Base-by-base conservation (phyloP, 2,888 invertebrate genomes). In the Geophilus truncorum region DNA sequence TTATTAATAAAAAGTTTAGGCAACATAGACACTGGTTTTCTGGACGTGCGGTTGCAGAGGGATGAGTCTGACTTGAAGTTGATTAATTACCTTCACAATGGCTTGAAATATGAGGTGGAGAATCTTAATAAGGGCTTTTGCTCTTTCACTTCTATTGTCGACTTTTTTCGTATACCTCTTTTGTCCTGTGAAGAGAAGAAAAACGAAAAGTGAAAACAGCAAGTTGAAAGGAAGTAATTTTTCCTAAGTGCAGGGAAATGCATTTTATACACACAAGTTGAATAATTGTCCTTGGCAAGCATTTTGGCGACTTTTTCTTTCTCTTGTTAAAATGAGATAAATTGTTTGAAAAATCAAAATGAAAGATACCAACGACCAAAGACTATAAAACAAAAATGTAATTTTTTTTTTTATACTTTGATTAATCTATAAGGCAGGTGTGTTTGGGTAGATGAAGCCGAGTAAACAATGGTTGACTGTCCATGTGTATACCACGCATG, bases 11-110 rank as follows among this genome's bases (percentile, higher is more conserved):
- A 28, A 70, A 70, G 25, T 70, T 25, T 70, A 70, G 51, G 51
- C 7, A 70, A 25, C 70, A n/a, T 70, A 70, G 70, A 28, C 70
- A 70, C 70, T 28, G 28, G 57, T 70, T 70, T 70, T 25, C 70
- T 70, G 70, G 28, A 23, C n/a, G 70, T 70, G 70, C 70, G 28
- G 70, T 70, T 70, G 70, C 70, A 70, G 70, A 70, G 70, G 70
- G 70, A 70, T 70, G 70, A 70, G 70, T 77, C 77, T 77, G 34
- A 36, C 77, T 77, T 77, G 77, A 36, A 78, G 78, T 45, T 78
- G 78, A 78, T 78, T 78, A 78, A 78, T 78, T 78, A 45, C 78
- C 45, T 36, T 45, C 51, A 78, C 78, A 78, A 78, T 36, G n/a
- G 78, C 45, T 45, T 28, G 51, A 45, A 45, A 78, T 45, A 78